A percentile compares a stretch with the other conserved stretches of the same genome.
Evolutionary conservation across 2,888 invertebrate species (phyloP).

Genomic region (Lydus trimaculatus): DNA sequence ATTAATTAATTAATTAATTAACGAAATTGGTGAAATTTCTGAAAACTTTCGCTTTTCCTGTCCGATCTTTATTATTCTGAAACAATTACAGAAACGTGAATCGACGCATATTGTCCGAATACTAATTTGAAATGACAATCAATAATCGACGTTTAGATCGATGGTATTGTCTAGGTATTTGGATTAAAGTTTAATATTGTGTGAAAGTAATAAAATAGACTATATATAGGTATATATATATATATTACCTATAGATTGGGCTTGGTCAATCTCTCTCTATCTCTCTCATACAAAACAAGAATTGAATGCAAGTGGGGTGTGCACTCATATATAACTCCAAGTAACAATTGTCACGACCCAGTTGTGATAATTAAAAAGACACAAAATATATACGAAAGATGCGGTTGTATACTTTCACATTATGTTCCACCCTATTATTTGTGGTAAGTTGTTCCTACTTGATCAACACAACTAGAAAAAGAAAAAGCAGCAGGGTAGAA

Average conservation of each 20-base stretch:
- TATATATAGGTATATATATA: too few relatives aligned
- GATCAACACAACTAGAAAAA: neutral
- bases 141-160: neutral
- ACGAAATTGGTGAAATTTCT: neutral
- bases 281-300: conserved; percentile 6
- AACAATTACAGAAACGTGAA: neutral
- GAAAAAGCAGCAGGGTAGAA: neutral
- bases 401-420: neutral
- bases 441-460: conserved; percentile 16
- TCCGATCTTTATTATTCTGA: neutral
- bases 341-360: conserved; percentile 18
- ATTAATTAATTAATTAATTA: neutral
- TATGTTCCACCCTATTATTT: neutral
- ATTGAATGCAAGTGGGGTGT: conserved; percentile 42
- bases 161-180: too few relatives aligned
- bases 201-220: conserved; percentile 26
- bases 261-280: conserved; percentile 29
- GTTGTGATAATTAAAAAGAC: conserved; percentile 21
- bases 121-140: neutral
- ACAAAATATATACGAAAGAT: conserved; percentile 11
- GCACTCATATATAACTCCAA: conserved; percentile 32
- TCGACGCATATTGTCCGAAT: neutral
- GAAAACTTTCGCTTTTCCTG: neutral
- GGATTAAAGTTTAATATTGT: conserved; percentile 3
- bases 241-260: too few relatives aligned